Conservation (phyloP, 2,888 invertebrate genomes). For the Melieria omissa region DNA sequence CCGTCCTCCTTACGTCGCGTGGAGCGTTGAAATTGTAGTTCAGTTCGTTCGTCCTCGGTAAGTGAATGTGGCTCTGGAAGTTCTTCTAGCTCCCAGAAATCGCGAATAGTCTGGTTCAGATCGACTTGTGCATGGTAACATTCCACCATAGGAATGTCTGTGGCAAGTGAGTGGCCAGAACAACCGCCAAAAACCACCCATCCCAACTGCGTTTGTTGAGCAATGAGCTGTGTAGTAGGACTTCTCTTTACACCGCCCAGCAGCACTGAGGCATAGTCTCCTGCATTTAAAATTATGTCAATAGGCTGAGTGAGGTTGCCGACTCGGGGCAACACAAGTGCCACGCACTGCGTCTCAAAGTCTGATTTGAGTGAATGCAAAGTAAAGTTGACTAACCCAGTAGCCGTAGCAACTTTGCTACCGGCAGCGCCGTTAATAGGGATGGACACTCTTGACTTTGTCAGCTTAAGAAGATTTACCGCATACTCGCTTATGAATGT, state of each 20-base stretch:
- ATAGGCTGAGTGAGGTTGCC: background rate
- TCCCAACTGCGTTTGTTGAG: background rate
- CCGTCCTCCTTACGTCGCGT: background rate
- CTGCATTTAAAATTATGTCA: constrained; percentile 19
- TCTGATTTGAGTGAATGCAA: constrained; percentile 1
- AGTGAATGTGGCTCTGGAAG: constrained; percentile 2
- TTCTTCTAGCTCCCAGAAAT: constrained; percentile 29
- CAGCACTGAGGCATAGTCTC: constrained; percentile 12
- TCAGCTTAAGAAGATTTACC: background rate
- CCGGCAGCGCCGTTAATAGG: constrained; percentile 19
- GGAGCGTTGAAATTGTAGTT: background rate
- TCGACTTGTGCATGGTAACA: constrained; percentile 11
- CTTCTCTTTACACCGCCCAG: background rate
- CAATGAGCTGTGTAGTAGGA: background rate
- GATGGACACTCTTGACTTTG: background rate
- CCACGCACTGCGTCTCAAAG: too few relatives aligned
- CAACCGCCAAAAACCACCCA: constrained; percentile 3
- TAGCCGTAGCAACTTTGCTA: background rate
- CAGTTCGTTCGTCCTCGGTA: background rate
- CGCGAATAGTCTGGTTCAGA: constrained; percentile 11
- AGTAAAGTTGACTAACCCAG: background rate
- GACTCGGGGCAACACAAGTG: too few relatives aligned
- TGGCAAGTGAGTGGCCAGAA: background rate
- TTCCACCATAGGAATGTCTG: background rate
- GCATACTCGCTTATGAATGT: constrained; percentile 25